These are phyloP conservation scores for Autographa pulchrina DNA, from an alignment of 2,888 invertebrate genomes.

Conservation along the genomic window DNA sequence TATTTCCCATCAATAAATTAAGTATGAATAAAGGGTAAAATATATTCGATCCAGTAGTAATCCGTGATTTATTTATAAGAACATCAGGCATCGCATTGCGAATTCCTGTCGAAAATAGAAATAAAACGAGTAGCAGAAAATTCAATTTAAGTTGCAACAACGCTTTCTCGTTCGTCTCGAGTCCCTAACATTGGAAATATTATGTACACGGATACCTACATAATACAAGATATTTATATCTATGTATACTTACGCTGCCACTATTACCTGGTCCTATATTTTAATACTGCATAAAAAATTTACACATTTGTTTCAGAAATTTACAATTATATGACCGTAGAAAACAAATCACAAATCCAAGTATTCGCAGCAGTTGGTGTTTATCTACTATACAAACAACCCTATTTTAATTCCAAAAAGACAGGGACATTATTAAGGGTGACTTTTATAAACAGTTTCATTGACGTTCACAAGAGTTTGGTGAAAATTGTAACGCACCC, in stretches of 20 bases:
- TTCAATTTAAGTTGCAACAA: conserved; percentile 37
- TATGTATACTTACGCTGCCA: background rate
- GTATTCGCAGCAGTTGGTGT: too few relatives aligned
- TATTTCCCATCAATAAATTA: background rate
- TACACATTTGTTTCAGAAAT: too few relatives aligned
- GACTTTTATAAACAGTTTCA: too few relatives aligned
- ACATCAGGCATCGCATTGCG: conserved; percentile 12
- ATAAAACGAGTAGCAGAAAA: conserved; percentile 27
- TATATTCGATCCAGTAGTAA: background rate
- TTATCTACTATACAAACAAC: too few relatives aligned
- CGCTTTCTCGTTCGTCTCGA: conserved; percentile 10
- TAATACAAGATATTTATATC: background rate
- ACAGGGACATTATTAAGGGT: too few relatives aligned
- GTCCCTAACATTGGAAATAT: conserved; percentile 12
- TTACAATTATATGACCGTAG: too few relatives aligned
- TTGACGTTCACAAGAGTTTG: conserved; percentile 60
- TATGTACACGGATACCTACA: conserved; percentile 8
- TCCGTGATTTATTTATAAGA: conserved; percentile 8
- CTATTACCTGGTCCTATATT: background rate
- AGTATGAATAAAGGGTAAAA: background rate
- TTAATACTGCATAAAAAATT: too few relatives aligned
- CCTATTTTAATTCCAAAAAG: conserved; percentile 5
- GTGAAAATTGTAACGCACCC: conserved; percentile 65
- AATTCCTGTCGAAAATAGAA: conserved; percentile 17
- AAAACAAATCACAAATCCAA: too few relatives aligned